These are phyloP conservation scores for Miichthys miiuy DNA, from an alignment of 2,797 vertebrate species.

Conservation along the genomic window DNA sequence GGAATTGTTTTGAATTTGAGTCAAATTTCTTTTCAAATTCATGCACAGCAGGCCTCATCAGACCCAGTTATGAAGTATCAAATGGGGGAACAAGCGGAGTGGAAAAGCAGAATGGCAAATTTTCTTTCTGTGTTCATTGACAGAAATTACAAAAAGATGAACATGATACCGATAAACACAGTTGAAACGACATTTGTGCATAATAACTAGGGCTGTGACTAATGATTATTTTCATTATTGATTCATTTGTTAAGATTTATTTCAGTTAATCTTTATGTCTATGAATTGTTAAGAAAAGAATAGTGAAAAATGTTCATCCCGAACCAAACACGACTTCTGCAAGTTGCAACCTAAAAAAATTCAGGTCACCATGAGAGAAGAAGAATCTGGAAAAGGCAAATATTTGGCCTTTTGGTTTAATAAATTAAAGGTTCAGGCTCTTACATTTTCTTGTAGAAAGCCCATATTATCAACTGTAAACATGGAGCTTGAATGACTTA, in stretches of 20 bases:
- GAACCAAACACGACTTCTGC: not conserved
- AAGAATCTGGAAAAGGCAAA: not conserved
- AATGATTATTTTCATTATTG: slow-evolving; percentile 2
- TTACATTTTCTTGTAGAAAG: not conserved
- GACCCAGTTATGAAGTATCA: slow-evolving; percentile 36
- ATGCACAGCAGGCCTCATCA: slow-evolving; percentile 40
- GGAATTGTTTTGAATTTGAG: slow-evolving; percentile 66
- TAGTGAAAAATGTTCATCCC: not conserved
- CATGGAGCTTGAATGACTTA: not conserved
- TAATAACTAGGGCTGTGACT: not conserved
- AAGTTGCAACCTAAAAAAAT: not conserved
- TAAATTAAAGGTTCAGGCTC: not conserved
- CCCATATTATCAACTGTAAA: not conserved
- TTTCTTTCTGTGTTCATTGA: slow-evolving; percentile 16
- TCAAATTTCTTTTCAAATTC: slow-evolving; percentile 61
- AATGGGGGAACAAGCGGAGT: slow-evolving; percentile 15
- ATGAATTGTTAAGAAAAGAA: not conserved
- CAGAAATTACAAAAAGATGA: slow-evolving; percentile 24
- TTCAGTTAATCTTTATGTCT: not conserved
- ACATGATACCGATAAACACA: slow-evolving; percentile 19
- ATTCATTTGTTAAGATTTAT: not conserved
- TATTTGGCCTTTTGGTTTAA: not conserved
- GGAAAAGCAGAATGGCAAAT: slow-evolving; percentile 20
- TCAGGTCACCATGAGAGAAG: not conserved
- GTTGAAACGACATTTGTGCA: not conserved